Evolutionary conservation across 2,113 vertebrate species (phyloP).

Genomic region (Nesogale talazaci): DNA sequence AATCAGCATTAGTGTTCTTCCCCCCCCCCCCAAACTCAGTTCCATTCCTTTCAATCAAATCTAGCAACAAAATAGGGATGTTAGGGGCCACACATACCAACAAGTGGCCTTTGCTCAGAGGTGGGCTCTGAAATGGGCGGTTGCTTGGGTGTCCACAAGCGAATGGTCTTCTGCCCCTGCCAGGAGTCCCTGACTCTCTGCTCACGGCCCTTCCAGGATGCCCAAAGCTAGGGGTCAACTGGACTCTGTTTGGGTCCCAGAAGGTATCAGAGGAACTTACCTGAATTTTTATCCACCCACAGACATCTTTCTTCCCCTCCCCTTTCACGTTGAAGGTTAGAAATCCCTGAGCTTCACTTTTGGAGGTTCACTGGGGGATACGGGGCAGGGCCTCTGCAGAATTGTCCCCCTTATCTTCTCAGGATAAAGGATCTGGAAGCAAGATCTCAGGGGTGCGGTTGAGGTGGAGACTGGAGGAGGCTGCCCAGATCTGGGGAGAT

Average conservation of each 20-base stretch:
- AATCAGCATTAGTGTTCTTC: constrained; percentile 84
- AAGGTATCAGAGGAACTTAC: not conserved
- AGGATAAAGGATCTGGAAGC: not conserved
- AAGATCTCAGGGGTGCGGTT: not conserved
- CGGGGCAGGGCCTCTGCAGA: not conserved
- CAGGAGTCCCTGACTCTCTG: not conserved
- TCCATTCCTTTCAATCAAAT: constrained; percentile 44
- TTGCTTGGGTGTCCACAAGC: not conserved
- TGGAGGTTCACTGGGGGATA: not conserved
- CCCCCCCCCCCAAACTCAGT: not conserved
- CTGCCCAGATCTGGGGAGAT: not conserved
- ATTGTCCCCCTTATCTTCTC: not conserved
- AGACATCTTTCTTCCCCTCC: not conserved
- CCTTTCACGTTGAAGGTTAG: not conserved
- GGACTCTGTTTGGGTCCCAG: not conserved
- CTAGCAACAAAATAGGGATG: constrained; percentile 78
- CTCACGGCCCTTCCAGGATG: not conserved
- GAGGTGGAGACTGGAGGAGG: not conserved
- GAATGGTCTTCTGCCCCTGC: not conserved
- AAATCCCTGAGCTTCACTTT: not conserved
- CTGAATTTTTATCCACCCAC: not conserved
- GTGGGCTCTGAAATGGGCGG: constrained; percentile 52
- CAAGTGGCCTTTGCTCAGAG: constrained; percentile 77
- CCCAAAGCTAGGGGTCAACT: not conserved
- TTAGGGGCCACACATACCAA: constrained; percentile 71